Base-by-base conservation (phyloP, 2,888 invertebrate species). In the Geophilus truncorum region DNA sequence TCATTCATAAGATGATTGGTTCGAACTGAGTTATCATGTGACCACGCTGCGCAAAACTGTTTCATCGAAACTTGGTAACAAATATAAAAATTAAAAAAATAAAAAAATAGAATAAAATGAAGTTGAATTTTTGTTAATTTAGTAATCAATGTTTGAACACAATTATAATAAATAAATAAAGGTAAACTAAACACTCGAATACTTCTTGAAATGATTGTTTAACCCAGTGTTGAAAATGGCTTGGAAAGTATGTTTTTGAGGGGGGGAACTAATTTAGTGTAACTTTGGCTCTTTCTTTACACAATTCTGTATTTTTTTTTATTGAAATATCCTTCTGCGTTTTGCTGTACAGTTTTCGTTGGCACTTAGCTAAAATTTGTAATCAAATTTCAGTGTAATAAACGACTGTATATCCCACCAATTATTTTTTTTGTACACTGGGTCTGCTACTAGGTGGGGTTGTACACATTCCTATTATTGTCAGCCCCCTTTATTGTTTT, bases 1-100 rank as follows among this genome's bases (percentile, higher is more conserved):
- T 70, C 70, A 70, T 70, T 70, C 70, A 70, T 70, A 70, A 70
- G 70, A 70, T 70, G 70, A 70, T 70, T 70, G 70, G 70, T 70
- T 12, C 70, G 70, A 70, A 70, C 70, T 70, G 70, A 51, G 25
- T 25, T 7, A 70, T 70, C 70, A 28, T 70, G 70, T 28, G 70
- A 70, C 70, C 70, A 70, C 28, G n/a, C 28, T 28, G 28, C 70
- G n/a, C n/a, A n/a, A 23, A 70, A 25, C 25, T 25, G 12, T 70
- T 70, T 70, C 28, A 25, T 70, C 70, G 70, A 70, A 70, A 70
- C 70, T 70, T 70, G 70, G 28, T 70, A 70, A 70, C 70, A 10
- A 25, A 70, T 15, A 70, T 28, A 25, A 15, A 25, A 70, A 28
- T 15, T 25, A 28, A 25, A 70, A 70, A 28, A 70, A n/a, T 18